A percentile compares a stretch with the other conserved stretches of the same genome.
Evolutionary conservation across 2,888 invertebrate genomes (phyloP).

Genomic region (Altica lythri): DNA sequence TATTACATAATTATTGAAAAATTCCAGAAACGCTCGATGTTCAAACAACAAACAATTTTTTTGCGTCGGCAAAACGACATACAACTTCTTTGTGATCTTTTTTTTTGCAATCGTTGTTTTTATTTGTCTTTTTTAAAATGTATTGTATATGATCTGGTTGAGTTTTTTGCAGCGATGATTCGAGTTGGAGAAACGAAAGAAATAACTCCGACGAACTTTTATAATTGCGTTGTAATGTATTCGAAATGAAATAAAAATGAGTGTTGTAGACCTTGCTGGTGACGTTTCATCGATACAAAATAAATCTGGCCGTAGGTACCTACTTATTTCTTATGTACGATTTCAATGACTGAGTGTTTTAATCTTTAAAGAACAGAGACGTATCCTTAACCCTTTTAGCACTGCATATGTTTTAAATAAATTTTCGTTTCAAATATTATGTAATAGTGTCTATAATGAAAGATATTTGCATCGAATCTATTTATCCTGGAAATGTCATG

Average conservation of each 20-base stretch:
- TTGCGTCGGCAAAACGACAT: conserved; percentile 16
- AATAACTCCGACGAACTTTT: conserved; percentile 44
- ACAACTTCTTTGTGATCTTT: conserved; percentile 20
- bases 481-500: too few relatives aligned
- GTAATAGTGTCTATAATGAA: too few relatives aligned
- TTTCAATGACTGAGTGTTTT: conserved; percentile 44
- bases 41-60: conserved; percentile 18
- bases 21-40: conserved; percentile 13
- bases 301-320: conserved; percentile 46
- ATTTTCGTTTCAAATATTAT: too few relatives aligned
- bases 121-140: conserved; percentile 21
- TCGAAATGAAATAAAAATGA: conserved; percentile 49
- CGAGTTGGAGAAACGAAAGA: conserved; percentile 9
- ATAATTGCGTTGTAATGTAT: conserved; percentile 49
- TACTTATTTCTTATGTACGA: conserved; percentile 51
- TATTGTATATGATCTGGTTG: conserved; percentile 36
- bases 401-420: too few relatives aligned
- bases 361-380: too few relatives aligned
- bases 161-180: conserved; percentile 34
- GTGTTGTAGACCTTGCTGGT: conserved; percentile 44
- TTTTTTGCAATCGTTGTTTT: conserved; percentile 5
- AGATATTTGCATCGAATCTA: too few relatives aligned
- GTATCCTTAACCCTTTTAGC: too few relatives aligned
- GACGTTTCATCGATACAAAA: conserved; percentile 49
- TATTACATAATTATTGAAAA: conserved; percentile 25